A percentile compares a stretch with the other conserved stretches of the same genome.
phyloP scores from a whole-genome alignment of 2,888 invertebrate species.

The Nymphalis c-album region DNA sequence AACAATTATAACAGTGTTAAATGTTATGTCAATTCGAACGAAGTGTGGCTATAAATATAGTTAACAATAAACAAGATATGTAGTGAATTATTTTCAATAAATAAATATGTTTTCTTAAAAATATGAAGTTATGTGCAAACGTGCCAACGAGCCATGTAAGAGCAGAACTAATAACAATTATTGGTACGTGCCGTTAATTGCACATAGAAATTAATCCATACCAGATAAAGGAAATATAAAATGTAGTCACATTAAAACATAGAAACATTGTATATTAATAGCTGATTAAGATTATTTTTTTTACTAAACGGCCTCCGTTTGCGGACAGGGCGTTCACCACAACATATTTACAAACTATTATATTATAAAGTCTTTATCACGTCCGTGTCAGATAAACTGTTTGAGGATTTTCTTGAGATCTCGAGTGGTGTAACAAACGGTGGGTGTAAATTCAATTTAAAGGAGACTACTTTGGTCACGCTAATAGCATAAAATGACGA shows the following conservation, averaged over 20 bases:
- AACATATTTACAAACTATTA: neutral
- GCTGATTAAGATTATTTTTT: slow-evolving; percentile 4
- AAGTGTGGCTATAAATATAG: neutral
- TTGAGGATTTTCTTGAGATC: neutral
- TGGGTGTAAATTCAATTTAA: too few species aligned
- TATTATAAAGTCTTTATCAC: neutral
- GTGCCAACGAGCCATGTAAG: slow-evolving; percentile 9
- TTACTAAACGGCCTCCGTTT: neutral
- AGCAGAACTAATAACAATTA: slow-evolving; percentile 21
- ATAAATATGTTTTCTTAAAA: slow-evolving; percentile 10
- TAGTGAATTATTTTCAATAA: slow-evolving; percentile 3
- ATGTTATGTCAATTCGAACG: neutral
- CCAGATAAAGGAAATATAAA: slow-evolving; percentile 18
- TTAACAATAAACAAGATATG: neutral
- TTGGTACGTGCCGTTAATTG: slow-evolving; percentile 28
- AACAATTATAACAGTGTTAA: too few species aligned
- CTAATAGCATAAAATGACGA: too few species aligned
- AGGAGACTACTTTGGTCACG: too few species aligned
- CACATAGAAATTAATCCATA: slow-evolving; percentile 15
- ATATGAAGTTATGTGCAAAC: slow-evolving; percentile 15
- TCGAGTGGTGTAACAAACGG: neutral
- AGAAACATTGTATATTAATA: slow-evolving; percentile 18
- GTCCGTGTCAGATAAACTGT: neutral
- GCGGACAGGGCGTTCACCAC: neutral
- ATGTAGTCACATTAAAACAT: neutral